Conservation (phyloP, 1,140 invertebrate genomes). For the Aricia agestis region DNA sequence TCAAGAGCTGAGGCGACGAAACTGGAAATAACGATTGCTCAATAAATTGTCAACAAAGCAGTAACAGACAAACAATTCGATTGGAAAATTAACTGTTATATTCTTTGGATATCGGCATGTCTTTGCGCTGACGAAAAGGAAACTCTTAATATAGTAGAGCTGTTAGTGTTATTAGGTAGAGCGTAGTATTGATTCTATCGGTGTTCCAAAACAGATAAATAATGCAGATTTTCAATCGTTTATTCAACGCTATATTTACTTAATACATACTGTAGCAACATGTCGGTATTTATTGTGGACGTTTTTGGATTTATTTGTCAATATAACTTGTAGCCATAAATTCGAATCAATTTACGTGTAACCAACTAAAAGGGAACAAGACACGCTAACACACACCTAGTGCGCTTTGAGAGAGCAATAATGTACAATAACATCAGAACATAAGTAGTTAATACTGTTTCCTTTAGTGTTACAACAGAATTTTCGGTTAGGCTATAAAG, state of each 20-base stretch:
- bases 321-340: not conserved
- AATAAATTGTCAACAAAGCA: constrained; percentile 54
- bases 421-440: constrained; percentile 19
- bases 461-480: constrained; percentile 18
- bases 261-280: not conserved
- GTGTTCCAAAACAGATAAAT: not conserved
- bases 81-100: constrained; percentile 26
- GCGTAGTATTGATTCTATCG: not conserved
- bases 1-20: constrained; percentile 34
- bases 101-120: no score
- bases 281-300: not conserved
- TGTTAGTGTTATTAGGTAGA: not conserved
- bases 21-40: constrained; percentile 58
- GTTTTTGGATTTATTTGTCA: not conserved
- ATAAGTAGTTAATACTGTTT: constrained; percentile 19
- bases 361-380: not conserved
- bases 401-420: constrained; percentile 17
- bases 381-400: not conserved
- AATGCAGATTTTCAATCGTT: not conserved
- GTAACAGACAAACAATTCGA: constrained; percentile 58
- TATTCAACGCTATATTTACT: constrained; percentile 17
- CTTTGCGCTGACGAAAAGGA: no score
- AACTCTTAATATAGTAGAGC: no score
- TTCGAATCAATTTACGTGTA: constrained; percentile 2
- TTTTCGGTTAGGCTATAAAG: constrained; percentile 1